Conservation (phyloP, 2,888 invertebrate species). For the Trichopria drosophilae region DNA sequence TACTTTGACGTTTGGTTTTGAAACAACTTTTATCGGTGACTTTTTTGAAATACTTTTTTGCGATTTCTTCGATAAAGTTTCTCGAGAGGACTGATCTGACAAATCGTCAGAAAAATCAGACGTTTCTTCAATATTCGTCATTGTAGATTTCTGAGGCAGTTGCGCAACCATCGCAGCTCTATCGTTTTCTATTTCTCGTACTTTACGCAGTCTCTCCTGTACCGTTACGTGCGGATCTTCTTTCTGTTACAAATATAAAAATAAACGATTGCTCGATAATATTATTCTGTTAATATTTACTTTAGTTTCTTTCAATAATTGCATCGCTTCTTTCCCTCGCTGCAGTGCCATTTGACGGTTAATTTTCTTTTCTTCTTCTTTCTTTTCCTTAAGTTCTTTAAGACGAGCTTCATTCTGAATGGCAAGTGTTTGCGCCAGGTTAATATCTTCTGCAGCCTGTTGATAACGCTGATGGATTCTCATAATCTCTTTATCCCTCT, state of each 20-base stretch:
- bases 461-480: slow-evolving; percentile 61
- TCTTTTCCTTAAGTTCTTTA: slow-evolving; percentile 51
- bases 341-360: slow-evolving; percentile 51
- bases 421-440: slow-evolving; percentile 60
- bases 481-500: slow-evolving; percentile 60
- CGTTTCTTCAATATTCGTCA: background rate
- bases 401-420: slow-evolving; percentile 54
- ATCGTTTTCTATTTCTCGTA: slow-evolving; percentile 59
- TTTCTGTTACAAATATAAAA: slow-evolving; percentile 31
- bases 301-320: slow-evolving; percentile 50
- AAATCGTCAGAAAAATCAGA: slow-evolving; percentile 5
- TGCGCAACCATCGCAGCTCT: slow-evolving; percentile 57
- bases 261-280: slow-evolving; percentile 3
- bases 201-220: slow-evolving; percentile 47
- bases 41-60: slow-evolving; percentile 19
- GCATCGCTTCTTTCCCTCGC: slow-evolving; percentile 56
- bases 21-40: slow-evolving; percentile 18
- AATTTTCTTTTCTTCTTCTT: slow-evolving; percentile 41
- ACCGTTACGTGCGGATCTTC: slow-evolving; percentile 37
- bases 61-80: slow-evolving; percentile 9
- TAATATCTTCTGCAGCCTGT: slow-evolving; percentile 61
- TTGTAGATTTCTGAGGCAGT: slow-evolving; percentile 35
- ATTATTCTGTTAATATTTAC: slow-evolving; percentile 40
- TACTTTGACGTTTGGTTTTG: no score
- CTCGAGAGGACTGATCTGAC: background rate